These are phyloP conservation scores for Quadroppia sp. DNA, from an alignment of 2,888 invertebrate species.

Conservation along the genomic window DNA sequence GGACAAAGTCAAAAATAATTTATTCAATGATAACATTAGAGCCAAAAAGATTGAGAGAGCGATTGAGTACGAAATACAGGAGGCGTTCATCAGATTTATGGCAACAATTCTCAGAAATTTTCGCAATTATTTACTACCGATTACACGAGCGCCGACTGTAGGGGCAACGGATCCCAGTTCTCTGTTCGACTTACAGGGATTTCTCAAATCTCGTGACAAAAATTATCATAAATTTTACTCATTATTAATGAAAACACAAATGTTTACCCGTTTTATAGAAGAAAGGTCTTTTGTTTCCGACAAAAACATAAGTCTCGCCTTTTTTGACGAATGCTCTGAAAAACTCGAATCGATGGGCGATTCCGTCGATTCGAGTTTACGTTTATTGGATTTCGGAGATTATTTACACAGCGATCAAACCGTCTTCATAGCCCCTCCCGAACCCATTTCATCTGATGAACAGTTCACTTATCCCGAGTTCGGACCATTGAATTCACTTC, in stretches of 20 bases:
- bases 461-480: slow-evolving; percentile 50
- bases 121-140: slow-evolving; percentile 77
- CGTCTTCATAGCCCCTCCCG: slow-evolving; percentile 91
- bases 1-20: slow-evolving; percentile 20
- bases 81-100: slow-evolving; percentile 94
- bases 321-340: slow-evolving; percentile 96
- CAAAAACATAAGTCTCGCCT: slow-evolving; percentile 87
- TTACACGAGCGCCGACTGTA: slow-evolving; percentile 85
- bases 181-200: slow-evolving; percentile 84
- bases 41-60: slow-evolving; percentile 61
- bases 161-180: slow-evolving; percentile 93
- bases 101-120: slow-evolving; percentile 86
- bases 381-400: slow-evolving; percentile 74
- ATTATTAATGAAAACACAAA: slow-evolving; percentile 85
- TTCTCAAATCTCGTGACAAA: slow-evolving; percentile 82
- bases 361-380: slow-evolving; percentile 48
- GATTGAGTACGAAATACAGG: slow-evolving; percentile 89
- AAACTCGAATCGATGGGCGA: slow-evolving; percentile 54
- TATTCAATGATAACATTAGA: slow-evolving; percentile 23
- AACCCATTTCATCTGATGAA: slow-evolving; percentile 56
- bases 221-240: slow-evolving; percentile 71
- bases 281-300: slow-evolving; percentile 98
- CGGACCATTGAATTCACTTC: slow-evolving; percentile 53
- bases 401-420: slow-evolving; percentile 75
- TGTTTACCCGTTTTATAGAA: slow-evolving; percentile 97